phyloP scores from a whole-genome alignment of 2,113 vertebrate genomes.

The Pimephales promelas region DNA sequence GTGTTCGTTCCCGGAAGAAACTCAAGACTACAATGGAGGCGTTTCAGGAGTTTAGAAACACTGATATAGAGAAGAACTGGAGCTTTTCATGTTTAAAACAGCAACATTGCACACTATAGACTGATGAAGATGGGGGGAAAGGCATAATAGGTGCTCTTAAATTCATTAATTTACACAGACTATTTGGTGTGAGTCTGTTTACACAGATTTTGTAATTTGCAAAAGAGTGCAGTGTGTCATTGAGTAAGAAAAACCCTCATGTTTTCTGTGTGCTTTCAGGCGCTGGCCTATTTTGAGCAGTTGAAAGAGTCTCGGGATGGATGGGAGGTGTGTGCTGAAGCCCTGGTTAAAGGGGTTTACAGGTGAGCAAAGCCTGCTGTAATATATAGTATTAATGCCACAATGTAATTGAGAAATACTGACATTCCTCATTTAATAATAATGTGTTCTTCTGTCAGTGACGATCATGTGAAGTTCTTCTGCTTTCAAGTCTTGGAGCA shows the following conservation, averaged over 20 bases:
- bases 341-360: conserved; percentile 89
- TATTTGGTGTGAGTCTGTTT: background rate
- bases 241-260: background rate
- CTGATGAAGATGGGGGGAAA: too few species aligned
- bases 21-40: too few species aligned
- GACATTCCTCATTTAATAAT: background rate
- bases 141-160: too few species aligned
- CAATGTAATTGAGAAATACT: too few species aligned
- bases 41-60: too few species aligned
- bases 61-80: too few species aligned
- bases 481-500: conserved; percentile 98
- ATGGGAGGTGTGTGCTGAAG: conserved; percentile 97
- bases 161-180: background rate
- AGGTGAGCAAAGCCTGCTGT: conserved; percentile 64
- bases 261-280: conserved; percentile 70
- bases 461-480: conserved; percentile 98
- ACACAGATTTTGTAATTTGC: background rate
- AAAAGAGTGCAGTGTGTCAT: background rate
- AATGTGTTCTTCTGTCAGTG: conserved; percentile 72
- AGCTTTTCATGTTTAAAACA: too few species aligned
- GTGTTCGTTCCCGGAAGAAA: too few species aligned
- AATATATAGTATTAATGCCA: too few species aligned
- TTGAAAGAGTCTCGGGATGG: conserved; percentile 94
- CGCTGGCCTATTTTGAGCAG: conserved; percentile 95
- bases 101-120: too few species aligned